Evolutionary conservation across 2,113 vertebrate genomes (phyloP).

Genomic region (Larimichthys crocea): DNA sequence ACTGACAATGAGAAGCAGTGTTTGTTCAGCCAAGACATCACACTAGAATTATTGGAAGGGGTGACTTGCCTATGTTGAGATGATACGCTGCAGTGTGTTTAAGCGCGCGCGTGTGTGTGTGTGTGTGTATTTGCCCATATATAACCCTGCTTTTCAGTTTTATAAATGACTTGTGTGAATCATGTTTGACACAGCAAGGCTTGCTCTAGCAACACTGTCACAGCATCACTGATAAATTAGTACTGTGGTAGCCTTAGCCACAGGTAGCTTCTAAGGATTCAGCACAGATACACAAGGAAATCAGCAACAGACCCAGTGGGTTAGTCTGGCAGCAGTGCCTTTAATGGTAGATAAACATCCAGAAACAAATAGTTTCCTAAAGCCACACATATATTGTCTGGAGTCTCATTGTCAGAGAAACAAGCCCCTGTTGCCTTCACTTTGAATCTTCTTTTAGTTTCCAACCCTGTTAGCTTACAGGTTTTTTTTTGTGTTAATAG

Average conservation of each 20-base stretch:
- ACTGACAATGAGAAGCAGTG: constrained; percentile 42
- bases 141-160: neutral
- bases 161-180: neutral
- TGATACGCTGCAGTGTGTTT: neutral
- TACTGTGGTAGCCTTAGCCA: neutral
- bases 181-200: neutral
- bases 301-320: neutral
- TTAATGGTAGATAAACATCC: neutral
- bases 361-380: neutral
- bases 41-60: constrained; percentile 10
- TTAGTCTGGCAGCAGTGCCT: neutral
- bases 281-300: neutral
- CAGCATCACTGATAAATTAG: constrained; percentile 9
- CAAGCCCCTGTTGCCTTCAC: neutral
- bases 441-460: neutral
- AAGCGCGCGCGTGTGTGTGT: neutral
- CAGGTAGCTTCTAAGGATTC: neutral
- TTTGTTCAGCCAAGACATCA: constrained; percentile 57
- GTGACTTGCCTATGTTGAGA: constrained; percentile 38
- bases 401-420: neutral
- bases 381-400: neutral
- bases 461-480: neutral
- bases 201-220: neutral
- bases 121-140: neutral
- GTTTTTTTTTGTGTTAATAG: neutral